Evolutionary conservation across 2,113 vertebrate genomes (phyloP).

Genomic region (Nycticryphes semicollaris): DNA sequence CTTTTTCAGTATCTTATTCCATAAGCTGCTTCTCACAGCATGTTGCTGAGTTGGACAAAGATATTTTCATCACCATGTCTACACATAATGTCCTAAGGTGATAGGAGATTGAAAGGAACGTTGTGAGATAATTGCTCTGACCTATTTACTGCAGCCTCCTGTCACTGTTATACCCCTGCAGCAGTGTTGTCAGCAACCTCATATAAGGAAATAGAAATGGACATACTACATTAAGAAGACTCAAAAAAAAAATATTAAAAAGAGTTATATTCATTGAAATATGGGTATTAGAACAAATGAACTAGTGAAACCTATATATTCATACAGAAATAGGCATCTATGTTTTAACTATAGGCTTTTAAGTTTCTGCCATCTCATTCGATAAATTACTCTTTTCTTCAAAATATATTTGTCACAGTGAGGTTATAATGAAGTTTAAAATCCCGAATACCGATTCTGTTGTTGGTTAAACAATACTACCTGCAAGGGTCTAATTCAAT

Average conservation of each 20-base stretch:
- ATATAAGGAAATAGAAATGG: not conserved
- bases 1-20: constrained; percentile 7
- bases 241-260: not conserved
- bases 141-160: constrained; percentile 14
- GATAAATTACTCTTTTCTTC: not conserved
- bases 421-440: not conserved
- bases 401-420: not conserved
- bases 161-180: not conserved
- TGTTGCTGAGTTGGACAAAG: constrained; percentile 41
- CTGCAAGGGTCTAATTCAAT: not conserved
- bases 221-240: not conserved
- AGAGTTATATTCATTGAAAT: not conserved
- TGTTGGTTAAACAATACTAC: not conserved
- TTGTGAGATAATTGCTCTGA: constrained; percentile 45
- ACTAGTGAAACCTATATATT: not conserved
- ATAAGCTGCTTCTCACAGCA: constrained; percentile 5
- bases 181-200: not conserved
- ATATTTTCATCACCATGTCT: constrained; percentile 30
- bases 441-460: not conserved
- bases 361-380: not conserved
- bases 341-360: not conserved
- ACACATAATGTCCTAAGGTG: constrained; percentile 11
- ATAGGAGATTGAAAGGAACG: not conserved
- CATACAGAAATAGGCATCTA: not conserved
- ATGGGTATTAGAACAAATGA: not conserved